Evolutionary conservation across 2,113 vertebrate genomes (phyloP).

Genomic region (Protobothrops mucrosquamatus): DNA sequence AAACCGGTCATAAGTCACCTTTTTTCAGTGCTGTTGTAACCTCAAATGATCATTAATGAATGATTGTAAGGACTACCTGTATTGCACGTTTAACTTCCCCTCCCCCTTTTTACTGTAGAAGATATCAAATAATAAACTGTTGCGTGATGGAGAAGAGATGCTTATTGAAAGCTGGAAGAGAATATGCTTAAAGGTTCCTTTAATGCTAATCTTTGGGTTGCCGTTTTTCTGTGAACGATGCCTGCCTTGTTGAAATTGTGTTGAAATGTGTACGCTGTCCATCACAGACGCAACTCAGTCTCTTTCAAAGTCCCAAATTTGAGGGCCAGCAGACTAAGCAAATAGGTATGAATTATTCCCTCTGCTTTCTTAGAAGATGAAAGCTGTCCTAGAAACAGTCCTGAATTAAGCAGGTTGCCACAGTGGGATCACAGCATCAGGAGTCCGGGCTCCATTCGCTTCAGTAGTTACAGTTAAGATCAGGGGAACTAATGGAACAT

Average conservation of each 20-base stretch:
- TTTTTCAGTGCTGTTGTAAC: background rate
- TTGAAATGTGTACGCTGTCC: background rate
- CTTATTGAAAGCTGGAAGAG: background rate
- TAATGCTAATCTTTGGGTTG: background rate
- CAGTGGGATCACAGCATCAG: background rate
- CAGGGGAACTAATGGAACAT: slow-evolving; percentile 30
- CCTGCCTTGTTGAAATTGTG: background rate
- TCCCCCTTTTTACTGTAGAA: background rate
- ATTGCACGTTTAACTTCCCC: background rate
- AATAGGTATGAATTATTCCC: slow-evolving; percentile 18
- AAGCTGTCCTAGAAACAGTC: background rate
- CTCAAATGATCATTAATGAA: background rate
- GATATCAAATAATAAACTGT: background rate
- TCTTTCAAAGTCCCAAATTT: background rate
- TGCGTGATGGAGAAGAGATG: background rate
- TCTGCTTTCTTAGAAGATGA: background rate
- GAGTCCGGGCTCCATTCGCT: slow-evolving; percentile 4
- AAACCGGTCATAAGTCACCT: background rate
- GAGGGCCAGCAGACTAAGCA: background rate
- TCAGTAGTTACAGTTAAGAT: slow-evolving; percentile 12
- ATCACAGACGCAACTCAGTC: background rate
- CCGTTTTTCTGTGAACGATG: background rate
- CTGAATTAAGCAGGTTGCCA: slow-evolving; percentile 8
- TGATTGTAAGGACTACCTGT: background rate
- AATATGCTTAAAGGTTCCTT: background rate